Percentiles rank a stretch among this genome's conserved stretches.
These are phyloP conservation scores for Orientallactaga bullata DNA, from an alignment of 2,113 vertebrate species.

Conservation along the genomic window DNA sequence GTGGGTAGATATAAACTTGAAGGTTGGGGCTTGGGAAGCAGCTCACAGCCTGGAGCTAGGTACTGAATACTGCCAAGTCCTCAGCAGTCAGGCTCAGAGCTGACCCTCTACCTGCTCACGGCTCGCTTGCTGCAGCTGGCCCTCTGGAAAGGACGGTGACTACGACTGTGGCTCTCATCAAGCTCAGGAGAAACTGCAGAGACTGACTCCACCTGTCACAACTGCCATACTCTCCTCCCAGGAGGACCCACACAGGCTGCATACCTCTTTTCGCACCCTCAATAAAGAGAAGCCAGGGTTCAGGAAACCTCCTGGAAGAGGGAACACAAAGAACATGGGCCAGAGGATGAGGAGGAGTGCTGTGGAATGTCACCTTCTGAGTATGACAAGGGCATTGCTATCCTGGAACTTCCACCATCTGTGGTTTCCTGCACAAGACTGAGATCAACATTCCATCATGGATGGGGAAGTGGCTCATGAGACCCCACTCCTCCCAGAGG, in stretches of 20 bases:
- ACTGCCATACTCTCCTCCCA: neutral
- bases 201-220: neutral
- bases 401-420: too few relatives aligned
- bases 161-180: neutral
- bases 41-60: neutral
- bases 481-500: too few relatives aligned
- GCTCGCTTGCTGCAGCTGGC: neutral
- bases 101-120: neutral
- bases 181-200: neutral
- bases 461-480: too few relatives aligned
- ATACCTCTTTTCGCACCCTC: neutral
- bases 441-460: too few relatives aligned
- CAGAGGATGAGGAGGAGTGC: too few relatives aligned
- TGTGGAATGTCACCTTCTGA: too few relatives aligned
- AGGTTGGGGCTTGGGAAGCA: neutral
- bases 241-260: neutral
- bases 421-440: too few relatives aligned
- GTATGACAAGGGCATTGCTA: too few relatives aligned
- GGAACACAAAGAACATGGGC: too few relatives aligned
- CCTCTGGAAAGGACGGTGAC: neutral
- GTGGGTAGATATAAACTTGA: neutral
- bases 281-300: neutral
- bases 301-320: too few relatives aligned
- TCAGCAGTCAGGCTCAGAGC: neutral
- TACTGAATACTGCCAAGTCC: neutral